A percentile compares a stretch with the other conserved stretches of the same genome.
These are phyloP conservation scores for Nasonia giraulti DNA, from an alignment of 1,140 invertebrate genomes.

Conservation along the genomic window DNA sequence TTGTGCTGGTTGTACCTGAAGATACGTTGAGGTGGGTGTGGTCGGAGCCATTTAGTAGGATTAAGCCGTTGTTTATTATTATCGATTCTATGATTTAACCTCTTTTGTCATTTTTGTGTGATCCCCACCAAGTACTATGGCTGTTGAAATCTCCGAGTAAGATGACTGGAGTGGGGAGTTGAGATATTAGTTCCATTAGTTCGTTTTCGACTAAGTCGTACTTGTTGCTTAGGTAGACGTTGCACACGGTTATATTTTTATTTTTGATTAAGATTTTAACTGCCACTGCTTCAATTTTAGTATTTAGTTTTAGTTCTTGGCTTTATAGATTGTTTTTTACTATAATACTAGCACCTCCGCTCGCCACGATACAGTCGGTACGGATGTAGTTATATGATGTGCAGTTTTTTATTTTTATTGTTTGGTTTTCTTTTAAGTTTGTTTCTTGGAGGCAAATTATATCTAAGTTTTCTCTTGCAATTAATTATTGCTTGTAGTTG, in stretches of 20 bases:
- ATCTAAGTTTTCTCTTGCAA: no score
- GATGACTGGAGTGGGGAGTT: slow-evolving; percentile 61
- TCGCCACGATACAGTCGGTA: no score
- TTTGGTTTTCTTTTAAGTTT: no score
- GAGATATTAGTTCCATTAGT: slow-evolving; percentile 55
- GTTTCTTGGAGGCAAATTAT: no score
- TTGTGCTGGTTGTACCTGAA: slow-evolving; percentile 53
- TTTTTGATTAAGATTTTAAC: not conserved
- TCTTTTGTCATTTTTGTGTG: slow-evolving; percentile 56
- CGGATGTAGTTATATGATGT: no score
- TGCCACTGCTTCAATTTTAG: slow-evolving; percentile 8
- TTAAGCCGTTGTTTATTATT: slow-evolving; percentile 25
- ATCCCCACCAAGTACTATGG: slow-evolving; percentile 62
- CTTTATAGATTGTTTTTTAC: not conserved
- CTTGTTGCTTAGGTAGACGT: slow-evolving; percentile 44
- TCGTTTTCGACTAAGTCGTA: slow-evolving; percentile 45
- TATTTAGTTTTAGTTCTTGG: slow-evolving; percentile 29
- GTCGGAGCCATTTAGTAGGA: slow-evolving; percentile 54
- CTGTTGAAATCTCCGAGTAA: slow-evolving; percentile 64
- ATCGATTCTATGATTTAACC: slow-evolving; percentile 53
- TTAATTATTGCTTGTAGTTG: no score
- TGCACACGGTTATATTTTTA: slow-evolving; percentile 19
- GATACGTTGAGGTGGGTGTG: slow-evolving; percentile 56
- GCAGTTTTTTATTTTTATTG: no score
- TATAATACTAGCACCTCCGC: no score